Percentiles rank a stretch among this genome's conserved stretches.
These are phyloP conservation scores for Eupsilia transversa DNA, from an alignment of 2,888 invertebrate genomes.

Conservation along the genomic window DNA sequence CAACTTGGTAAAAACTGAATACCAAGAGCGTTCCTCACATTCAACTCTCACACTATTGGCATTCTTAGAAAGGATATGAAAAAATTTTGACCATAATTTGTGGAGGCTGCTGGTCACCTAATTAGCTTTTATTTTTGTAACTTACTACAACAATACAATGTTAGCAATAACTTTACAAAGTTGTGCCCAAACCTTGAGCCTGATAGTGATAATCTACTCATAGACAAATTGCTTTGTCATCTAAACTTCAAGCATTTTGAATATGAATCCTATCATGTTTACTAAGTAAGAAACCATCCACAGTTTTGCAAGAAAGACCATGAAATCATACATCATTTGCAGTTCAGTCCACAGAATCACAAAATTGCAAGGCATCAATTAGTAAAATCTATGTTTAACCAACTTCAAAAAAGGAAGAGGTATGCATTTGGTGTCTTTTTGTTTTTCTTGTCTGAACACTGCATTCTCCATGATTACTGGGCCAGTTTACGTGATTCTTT, in stretches of 20 bases:
- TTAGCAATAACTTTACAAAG: not conserved
- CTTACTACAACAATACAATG: not conserved
- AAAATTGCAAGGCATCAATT: not conserved
- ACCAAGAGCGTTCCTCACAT: not conserved
- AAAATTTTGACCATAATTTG: no score
- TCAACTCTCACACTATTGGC: no score
- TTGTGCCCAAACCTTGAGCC: not conserved
- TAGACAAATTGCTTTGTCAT: not conserved
- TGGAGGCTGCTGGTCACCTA: not conserved
- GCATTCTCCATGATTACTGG: not conserved
- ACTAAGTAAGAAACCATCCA: not conserved
- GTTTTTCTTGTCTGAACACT: not conserved
- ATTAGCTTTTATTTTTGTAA: not conserved
- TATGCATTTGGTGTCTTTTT: not conserved
- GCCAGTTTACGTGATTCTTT: not conserved
- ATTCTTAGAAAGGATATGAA: no score
- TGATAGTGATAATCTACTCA: not conserved
- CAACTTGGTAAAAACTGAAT: not conserved
- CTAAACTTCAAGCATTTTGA: not conserved
- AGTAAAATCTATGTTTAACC: not conserved
- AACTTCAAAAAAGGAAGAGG: not conserved
- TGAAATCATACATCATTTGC: not conserved
- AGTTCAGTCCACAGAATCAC: not conserved
- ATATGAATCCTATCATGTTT: not conserved
- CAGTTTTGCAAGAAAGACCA: not conserved